A percentile compares a stretch with the other conserved stretches of the same genome.
Evolutionary conservation across 2,888 invertebrate species (phyloP).

Genomic region (Acanthopleura granulata): DNA sequence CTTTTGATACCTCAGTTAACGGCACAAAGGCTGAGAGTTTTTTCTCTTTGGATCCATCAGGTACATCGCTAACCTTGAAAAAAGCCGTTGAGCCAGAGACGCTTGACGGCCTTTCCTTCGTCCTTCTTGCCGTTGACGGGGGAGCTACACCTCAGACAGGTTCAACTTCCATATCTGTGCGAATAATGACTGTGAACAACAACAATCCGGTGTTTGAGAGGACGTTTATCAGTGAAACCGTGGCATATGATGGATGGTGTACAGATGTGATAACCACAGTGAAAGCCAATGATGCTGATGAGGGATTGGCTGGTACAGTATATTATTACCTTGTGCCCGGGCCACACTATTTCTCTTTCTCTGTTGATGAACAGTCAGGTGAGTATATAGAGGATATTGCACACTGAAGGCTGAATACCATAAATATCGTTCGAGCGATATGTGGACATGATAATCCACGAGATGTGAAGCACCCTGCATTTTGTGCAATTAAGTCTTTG

Average conservation of each 20-base stretch:
- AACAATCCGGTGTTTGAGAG: constrained; percentile 48
- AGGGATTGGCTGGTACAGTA: constrained; percentile 41
- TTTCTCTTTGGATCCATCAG: constrained; percentile 38
- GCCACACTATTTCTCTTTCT: constrained; percentile 40
- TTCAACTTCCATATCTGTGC: constrained; percentile 37
- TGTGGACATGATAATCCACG: no score
- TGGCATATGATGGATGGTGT: constrained; percentile 49
- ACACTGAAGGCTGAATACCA: no score
- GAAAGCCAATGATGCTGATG: constrained; percentile 41
- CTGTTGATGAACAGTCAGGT: constrained; percentile 40
- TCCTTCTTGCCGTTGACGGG: constrained; percentile 41
- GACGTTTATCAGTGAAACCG: constrained; percentile 50
- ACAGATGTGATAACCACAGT: constrained; percentile 40
- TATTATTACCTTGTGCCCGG: constrained; percentile 41
- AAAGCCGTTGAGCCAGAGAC: constrained; percentile 30
- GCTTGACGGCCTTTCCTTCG: constrained; percentile 28
- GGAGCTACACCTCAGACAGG: constrained; percentile 39
- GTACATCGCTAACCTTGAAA: constrained; percentile 35
- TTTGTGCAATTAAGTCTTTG: no score
- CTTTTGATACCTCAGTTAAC: constrained; percentile 58
- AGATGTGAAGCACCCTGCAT: no score
- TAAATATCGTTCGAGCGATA: no score
- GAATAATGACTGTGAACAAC: constrained; percentile 43
- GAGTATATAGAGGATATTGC: constrained; percentile 16
- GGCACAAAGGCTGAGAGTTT: constrained; percentile 40